These are phyloP conservation scores for Eonycteris spelaea DNA, from an alignment of 2,113 vertebrate genomes.

Conservation along the genomic window DNA sequence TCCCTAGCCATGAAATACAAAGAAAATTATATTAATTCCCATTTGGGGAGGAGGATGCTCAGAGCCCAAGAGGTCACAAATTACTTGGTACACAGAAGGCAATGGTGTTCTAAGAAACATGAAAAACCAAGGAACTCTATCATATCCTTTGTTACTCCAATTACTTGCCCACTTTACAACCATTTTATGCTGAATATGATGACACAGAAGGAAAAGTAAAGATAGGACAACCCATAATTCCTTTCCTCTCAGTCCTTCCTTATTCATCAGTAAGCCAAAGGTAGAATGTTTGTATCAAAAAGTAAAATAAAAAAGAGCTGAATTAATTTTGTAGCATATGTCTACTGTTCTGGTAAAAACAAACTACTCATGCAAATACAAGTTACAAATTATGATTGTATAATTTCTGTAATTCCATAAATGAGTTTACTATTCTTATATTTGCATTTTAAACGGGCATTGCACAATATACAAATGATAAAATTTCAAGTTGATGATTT, in stretches of 20 bases:
- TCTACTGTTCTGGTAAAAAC: not conserved
- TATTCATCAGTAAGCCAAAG: not conserved
- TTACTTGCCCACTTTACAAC: not conserved
- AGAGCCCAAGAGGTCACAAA: not conserved
- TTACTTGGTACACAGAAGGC: not conserved
- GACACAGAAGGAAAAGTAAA: not conserved
- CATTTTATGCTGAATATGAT: not conserved
- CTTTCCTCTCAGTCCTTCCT: not conserved
- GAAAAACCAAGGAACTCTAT: not conserved
- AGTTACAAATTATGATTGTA: not conserved
- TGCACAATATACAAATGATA: not conserved
- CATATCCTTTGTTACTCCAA: not conserved
- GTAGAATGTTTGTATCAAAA: not conserved
- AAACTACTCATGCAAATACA: not conserved
- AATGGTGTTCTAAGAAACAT: not conserved
- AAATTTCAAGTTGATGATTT: not conserved
- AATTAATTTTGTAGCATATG: not conserved
- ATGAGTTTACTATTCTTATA: not conserved
- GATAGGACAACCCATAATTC: not conserved
- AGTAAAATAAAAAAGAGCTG: constrained; percentile 4
- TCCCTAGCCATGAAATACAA: not conserved
- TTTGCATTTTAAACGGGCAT: not conserved
- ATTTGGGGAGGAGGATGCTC: not conserved
- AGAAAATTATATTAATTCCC: constrained; percentile 19
- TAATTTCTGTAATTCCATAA: not conserved